Evolutionary conservation across 2,888 invertebrate species (phyloP).

Genomic region (Lysandra bellargus): DNA sequence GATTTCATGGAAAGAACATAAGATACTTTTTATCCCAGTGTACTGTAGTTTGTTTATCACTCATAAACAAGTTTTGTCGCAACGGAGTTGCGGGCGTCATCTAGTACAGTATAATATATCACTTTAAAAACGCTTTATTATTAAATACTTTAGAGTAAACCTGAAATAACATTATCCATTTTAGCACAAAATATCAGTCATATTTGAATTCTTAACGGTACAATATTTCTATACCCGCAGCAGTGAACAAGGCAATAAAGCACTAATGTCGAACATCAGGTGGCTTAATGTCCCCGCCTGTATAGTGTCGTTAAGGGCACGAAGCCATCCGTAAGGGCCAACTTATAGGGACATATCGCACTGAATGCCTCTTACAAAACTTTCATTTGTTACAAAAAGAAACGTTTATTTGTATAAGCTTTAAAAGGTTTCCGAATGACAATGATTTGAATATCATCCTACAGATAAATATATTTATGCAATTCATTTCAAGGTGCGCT

Average conservation of each 20-base stretch:
- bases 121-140: too few species aligned
- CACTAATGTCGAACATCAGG: not conserved
- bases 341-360: not conserved
- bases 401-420: too few species aligned
- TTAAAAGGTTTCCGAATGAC: too few species aligned
- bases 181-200: not conserved
- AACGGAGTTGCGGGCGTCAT: too few species aligned
- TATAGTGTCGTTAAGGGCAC: not conserved
- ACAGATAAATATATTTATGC: too few species aligned
- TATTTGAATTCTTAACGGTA: not conserved
- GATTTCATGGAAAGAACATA: too few species aligned
- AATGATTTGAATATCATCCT: too few species aligned
- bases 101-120: too few species aligned
- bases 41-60: too few species aligned
- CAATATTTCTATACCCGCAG: not conserved
- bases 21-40: too few species aligned
- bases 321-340: not conserved
- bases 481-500: too few species aligned
- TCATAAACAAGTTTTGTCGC: too few species aligned
- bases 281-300: not conserved
- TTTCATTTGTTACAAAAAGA: not conserved
- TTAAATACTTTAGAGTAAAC: not conserved
- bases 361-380: not conserved
- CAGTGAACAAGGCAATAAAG: conserved; percentile 4
- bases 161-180: not conserved